phyloP scores from a whole-genome alignment of 2,888 invertebrate species.

The Acanthosepion lycidas region DNA sequence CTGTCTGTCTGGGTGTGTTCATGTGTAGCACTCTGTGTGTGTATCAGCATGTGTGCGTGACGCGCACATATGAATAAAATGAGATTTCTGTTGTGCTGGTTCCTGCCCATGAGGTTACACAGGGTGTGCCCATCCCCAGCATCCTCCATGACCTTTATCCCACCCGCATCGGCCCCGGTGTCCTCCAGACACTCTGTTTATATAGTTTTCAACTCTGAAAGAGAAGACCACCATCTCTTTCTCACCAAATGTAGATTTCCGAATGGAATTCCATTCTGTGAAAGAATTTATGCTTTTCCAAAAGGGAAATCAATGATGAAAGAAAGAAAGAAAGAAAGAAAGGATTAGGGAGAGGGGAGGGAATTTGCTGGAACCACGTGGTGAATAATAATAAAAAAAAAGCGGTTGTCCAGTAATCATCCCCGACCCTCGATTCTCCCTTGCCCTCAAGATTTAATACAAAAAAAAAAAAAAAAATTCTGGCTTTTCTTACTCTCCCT shows the following conservation, averaged over 20 bases:
- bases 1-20: too few relatives aligned
- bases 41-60: too few relatives aligned
- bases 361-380: too few relatives aligned
- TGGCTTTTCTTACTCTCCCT: too few relatives aligned
- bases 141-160: not conserved
- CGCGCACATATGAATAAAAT: too few relatives aligned
- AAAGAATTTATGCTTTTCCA: not conserved
- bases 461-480: too few relatives aligned
- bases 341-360: not conserved
- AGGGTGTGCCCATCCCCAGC: not conserved
- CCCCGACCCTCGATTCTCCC: too few relatives aligned
- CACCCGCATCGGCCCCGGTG: not conserved
- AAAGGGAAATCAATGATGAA: not conserved
- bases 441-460: too few relatives aligned
- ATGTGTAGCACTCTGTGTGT: too few relatives aligned
- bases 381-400: too few relatives aligned
- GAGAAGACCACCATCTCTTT: not conserved
- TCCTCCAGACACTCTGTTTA: not conserved
- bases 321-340: not conserved
- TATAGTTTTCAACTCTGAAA: not conserved
- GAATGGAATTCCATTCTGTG: not conserved
- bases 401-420: too few relatives aligned
- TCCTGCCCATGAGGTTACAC: not conserved
- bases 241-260: not conserved
- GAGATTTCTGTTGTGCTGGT: not conserved